Percentiles rank a stretch among this genome's conserved stretches.
Evolutionary conservation across 2,797 vertebrate species (phyloP).

Genomic region (Melanotaenia maccullochi): DNA sequence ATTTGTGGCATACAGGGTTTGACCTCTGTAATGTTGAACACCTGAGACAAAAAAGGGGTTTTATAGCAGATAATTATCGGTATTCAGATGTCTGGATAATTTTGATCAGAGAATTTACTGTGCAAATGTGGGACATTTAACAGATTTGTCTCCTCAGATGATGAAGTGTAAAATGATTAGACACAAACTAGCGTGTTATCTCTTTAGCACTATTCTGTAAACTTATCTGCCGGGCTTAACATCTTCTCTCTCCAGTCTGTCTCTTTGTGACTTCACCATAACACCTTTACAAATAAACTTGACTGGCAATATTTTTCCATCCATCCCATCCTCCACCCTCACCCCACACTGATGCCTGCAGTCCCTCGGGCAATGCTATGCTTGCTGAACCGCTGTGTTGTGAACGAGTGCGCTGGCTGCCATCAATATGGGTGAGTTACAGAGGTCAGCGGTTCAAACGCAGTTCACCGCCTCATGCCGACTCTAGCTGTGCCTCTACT

Average conservation of each 20-base stretch:
- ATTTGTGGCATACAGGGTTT: background rate
- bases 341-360: slow-evolving; percentile 41
- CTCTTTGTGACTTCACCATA: slow-evolving; percentile 40
- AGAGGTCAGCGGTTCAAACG: slow-evolving; percentile 84
- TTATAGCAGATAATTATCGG: too few species aligned
- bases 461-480: slow-evolving; percentile 75
- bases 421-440: slow-evolving; percentile 86
- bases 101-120: too few species aligned
- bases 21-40: too few species aligned
- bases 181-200: background rate
- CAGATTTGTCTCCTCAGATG: background rate
- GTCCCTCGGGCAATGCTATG: slow-evolving; percentile 72
- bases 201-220: slow-evolving; percentile 14
- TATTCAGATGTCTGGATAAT: too few species aligned
- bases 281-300: slow-evolving; percentile 54
- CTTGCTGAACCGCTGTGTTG: slow-evolving; percentile 72
- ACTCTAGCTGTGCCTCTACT: slow-evolving; percentile 45
- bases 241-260: slow-evolving; percentile 5
- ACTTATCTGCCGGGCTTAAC: slow-evolving; percentile 2
- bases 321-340: background rate
- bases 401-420: slow-evolving; percentile 62
- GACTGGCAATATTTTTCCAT: slow-evolving; percentile 38
- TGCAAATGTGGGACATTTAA: background rate
- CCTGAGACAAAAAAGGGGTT: too few species aligned
- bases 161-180: background rate